Base-by-base conservation (phyloP, 1,140 invertebrate genomes). In the Zeugodacus cucurbitae region DNA sequence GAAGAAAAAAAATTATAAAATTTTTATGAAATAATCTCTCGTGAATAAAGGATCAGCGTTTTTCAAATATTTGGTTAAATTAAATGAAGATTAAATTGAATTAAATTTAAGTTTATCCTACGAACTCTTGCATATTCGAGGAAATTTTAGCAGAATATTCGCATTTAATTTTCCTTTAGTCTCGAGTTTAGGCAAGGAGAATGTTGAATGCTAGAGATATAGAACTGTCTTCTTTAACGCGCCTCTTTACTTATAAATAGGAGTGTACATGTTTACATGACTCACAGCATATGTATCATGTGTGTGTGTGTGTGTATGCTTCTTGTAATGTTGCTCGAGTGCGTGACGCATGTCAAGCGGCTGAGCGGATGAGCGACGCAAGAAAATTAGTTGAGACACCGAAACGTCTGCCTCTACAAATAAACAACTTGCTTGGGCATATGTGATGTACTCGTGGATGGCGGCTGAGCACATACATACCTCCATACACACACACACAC, bases 371-470 rank as follows among this genome's bases (percentile, higher is more conserved):
- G 29, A 32, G 64, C 64, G 29, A 34, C 10, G 64, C 1, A 67
- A 67, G 6, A 67, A 67, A 67, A 67, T 67, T 67, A 34, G 29
- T 74, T 32, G 34, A 74, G 67, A 74, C 67, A 74, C 67, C 67
- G 22, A 74, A 74, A 41, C 17, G 67, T 41, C 34, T 41, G 67
- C 20, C 34, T 74, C 34, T 74, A 22, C 67, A 74, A 74, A 74
- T 74, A 74, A 74, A 74, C 67, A 74, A 74, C 34, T 74, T 32
- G 20, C 34, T 74, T 74, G 67, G 29, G 32, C 64, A 67, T 67
- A 67, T 67, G 64, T 32, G 64, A 67, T 67, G 29, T 26, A 62
- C n/a, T 62, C 48, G 48, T 62, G 58, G 58, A 7, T 62, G 58
- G 22, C 26, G 58, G 22, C 26, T 62, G 58, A 1, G 22, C 58